phyloP scores from a whole-genome alignment of 2,797 vertebrate genomes.

The Centropyge bicolor region DNA sequence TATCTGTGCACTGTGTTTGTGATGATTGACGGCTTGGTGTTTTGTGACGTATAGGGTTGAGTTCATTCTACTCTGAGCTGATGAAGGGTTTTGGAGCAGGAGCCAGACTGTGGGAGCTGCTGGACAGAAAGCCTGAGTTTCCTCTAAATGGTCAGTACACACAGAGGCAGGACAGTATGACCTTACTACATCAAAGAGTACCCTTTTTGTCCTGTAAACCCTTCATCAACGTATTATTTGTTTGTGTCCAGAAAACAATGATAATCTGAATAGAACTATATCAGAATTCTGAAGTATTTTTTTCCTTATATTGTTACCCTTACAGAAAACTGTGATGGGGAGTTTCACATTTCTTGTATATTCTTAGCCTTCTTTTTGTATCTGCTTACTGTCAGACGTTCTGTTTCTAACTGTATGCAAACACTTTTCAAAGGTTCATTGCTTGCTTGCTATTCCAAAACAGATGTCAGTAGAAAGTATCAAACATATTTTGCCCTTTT shows the following conservation, averaged over 20 bases:
- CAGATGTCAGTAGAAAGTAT: neutral
- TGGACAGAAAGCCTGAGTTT: slow-evolving; percentile 92
- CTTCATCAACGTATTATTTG: neutral
- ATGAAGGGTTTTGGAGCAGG: slow-evolving; percentile 99
- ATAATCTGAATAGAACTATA: neutral
- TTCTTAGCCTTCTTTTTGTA: neutral
- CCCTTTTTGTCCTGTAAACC: neutral
- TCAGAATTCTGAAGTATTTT: neutral
- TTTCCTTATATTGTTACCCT: neutral
- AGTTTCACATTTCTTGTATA: neutral
- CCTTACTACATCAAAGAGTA: neutral
- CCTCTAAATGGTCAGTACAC: slow-evolving; percentile 89
- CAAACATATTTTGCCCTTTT: neutral
- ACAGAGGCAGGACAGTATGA: neutral
- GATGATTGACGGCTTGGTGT: neutral
- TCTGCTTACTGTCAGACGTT: too few species aligned
- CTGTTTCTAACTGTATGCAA: too few species aligned
- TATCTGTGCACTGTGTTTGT: neutral
- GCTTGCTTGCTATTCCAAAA: too few species aligned
- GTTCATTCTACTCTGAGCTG: slow-evolving; percentile 97
- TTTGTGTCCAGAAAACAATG: neutral
- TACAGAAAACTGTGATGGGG: neutral
- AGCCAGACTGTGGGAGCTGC: slow-evolving; percentile 93
- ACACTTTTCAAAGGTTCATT: too few species aligned
- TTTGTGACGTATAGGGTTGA: slow-evolving; percentile 86